A percentile compares a stretch with the other conserved stretches of the same genome.
Conservation (phyloP, 1,140 invertebrate genomes). For the Ostrea denselamellosa region DNA sequence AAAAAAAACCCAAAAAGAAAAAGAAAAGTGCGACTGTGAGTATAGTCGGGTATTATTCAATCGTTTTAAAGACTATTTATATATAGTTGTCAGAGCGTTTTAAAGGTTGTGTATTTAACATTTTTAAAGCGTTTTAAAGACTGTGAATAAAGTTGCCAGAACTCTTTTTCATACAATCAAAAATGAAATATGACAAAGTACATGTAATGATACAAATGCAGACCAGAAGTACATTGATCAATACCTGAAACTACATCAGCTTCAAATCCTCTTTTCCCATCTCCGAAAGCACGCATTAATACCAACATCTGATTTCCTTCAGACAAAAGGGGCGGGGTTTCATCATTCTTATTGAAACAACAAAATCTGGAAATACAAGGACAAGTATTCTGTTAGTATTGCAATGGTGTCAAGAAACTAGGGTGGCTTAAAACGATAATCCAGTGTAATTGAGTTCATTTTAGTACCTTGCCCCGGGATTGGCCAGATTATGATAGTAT, state of each 20-base stretch:
- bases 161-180: too few relatives aligned
- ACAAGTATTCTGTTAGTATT: background rate
- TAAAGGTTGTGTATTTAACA: too few relatives aligned
- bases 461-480: constrained; percentile 68
- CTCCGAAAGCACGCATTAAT: constrained; percentile 36
- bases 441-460: background rate
- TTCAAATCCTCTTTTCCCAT: constrained; percentile 45
- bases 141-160: too few relatives aligned
- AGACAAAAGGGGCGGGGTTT: constrained; percentile 24
- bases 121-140: too few relatives aligned
- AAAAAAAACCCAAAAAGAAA: too few relatives aligned
- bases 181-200: too few relatives aligned
- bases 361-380: constrained; percentile 44
- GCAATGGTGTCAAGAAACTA: too few relatives aligned
- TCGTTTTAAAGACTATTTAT: too few relatives aligned
- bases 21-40: too few relatives aligned
- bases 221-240: background rate
- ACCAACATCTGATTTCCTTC: constrained; percentile 51
- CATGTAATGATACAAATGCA: too few relatives aligned
- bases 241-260: constrained; percentile 46
- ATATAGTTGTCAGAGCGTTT: too few relatives aligned
- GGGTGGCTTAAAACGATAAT: background rate
- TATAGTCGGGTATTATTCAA: too few relatives aligned
- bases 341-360: constrained; percentile 43
- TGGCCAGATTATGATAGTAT: constrained; percentile 66